Evolutionary conservation across 2,797 vertebrate species (phyloP), one percentile per base, ranked within the genome.

Genomic region (Eremophila alpestris): DNA sequence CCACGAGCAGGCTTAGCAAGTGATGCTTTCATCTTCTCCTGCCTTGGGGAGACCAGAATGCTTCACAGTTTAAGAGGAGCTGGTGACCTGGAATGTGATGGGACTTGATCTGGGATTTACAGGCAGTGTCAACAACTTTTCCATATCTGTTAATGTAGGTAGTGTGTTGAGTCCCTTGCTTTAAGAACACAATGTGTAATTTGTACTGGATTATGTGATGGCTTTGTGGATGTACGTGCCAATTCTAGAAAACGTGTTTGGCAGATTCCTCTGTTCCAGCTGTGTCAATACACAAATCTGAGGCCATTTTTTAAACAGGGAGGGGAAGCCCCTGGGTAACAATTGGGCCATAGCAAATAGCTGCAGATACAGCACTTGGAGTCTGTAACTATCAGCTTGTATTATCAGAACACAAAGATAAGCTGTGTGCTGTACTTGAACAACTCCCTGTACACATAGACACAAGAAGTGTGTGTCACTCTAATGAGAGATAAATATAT

Each of bases 231-330:
- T 82, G 52, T 76, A 48, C 2, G 0, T 84, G 94, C 85, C 90
- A 89, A 41, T 84, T 93, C 83, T 87, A 87, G 74, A 87, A 86
- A 96, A 94, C 19, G 32, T 95, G 79, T 93, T 95, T 93, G 91
- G 95, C 93, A 84, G 87, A 73, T 95, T 90, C 51, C 46, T 88
- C 30, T 5, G 7, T 93, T 96, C 92, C 95, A 96, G 94, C 91
- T 96, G 94, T 94, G 96, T 96, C 93, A 94, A 96, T 96, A 92
- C 77, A 90, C 41, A 76, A 70, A 86, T 81, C 82, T 74, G 48
- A 94, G 79, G 54, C 56, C 30, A 45, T 80, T 77, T 87, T 89
- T 79, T 43, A 27, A 83, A 45, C 18, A 83, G 83, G 91, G 94
- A 94, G 91, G 74, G 86, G 69, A 95, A 96, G 59, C 69, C 91